A percentile compares a stretch with the other conserved stretches of the same genome.
These are phyloP conservation scores for Caenorhabditis sp. DNA, from an alignment of 2,888 invertebrate genomes.

Conservation along the genomic window DNA sequence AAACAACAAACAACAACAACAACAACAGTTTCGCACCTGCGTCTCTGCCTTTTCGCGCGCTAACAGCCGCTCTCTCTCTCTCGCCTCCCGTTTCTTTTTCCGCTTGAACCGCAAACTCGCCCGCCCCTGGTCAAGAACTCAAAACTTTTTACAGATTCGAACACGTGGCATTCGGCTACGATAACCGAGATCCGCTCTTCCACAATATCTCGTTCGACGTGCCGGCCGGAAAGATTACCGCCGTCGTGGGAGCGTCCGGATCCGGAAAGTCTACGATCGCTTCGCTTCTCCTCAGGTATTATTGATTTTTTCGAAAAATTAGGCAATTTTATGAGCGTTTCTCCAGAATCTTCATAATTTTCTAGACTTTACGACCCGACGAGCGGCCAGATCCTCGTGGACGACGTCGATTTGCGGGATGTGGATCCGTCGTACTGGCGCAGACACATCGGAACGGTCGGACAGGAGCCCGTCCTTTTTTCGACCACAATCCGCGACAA, in stretches of 20 bases:
- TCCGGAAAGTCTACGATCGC: constrained; percentile 95
- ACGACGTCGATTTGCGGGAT: constrained; percentile 86
- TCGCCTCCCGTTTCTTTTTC: no score
- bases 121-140: background rate
- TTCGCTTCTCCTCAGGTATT: constrained; percentile 86
- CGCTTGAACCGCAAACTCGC: no score
- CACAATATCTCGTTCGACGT: constrained; percentile 83
- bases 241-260: constrained; percentile 92
- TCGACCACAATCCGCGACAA: constrained; percentile 92
- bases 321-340: background rate
- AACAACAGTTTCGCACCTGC: no score
- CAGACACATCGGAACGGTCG: constrained; percentile 89
- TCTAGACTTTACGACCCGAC: constrained; percentile 86
- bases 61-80: no score
- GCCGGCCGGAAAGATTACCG: constrained; percentile 85
- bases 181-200: constrained; percentile 83
- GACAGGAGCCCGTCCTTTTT: constrained; percentile 94
- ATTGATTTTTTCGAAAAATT: background rate
- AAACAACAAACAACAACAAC: no score
- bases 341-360: background rate
- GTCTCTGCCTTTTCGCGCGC: no score
- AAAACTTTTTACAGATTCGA: constrained; percentile 82
- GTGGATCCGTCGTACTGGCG: constrained; percentile 90
- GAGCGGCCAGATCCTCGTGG: constrained; percentile 83
- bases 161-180: constrained; percentile 86